Evolutionary conservation across 2,888 invertebrate genomes (phyloP).

Genomic region (Trichogramma dendrolimi): DNA sequence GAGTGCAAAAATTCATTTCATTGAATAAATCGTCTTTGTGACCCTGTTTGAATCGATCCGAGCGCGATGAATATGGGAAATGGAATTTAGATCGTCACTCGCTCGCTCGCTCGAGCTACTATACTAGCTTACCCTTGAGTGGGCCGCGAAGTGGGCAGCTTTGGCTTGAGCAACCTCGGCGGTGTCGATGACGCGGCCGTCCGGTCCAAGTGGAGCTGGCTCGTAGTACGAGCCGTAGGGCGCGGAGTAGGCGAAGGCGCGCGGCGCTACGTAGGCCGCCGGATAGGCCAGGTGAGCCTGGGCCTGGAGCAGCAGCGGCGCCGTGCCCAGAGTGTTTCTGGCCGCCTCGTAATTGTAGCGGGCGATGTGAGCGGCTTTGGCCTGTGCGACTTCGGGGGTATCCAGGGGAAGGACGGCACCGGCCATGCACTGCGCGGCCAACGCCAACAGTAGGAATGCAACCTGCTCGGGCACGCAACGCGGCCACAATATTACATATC

Average conservation of each 20-base stretch:
- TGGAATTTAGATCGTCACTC: not conserved
- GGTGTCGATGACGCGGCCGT: conserved; percentile 48
- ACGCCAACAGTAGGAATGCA: conserved; percentile 13
- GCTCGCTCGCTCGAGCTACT: not conserved
- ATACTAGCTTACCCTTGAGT: conserved; percentile 24
- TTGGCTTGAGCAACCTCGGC: conserved; percentile 45
- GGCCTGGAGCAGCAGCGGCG: not conserved
- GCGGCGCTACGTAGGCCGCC: conserved; percentile 1
- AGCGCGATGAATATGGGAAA: no score
- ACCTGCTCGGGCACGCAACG: conserved; percentile 3
- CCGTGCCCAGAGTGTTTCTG: conserved; percentile 23
- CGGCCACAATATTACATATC: no score
- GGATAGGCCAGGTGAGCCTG: not conserved
- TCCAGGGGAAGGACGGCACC: conserved; percentile 27
- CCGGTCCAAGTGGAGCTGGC: conserved; percentile 42
- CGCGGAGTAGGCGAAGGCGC: conserved; percentile 29
- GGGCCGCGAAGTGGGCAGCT: conserved; percentile 47
- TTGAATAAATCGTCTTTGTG: not conserved
- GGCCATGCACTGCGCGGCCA: conserved; percentile 12
- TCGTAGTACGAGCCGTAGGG: conserved; percentile 23
- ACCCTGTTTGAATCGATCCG: no score
- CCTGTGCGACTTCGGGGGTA: conserved; percentile 41
- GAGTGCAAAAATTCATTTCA: not conserved
- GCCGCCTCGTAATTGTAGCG: conserved; percentile 24
- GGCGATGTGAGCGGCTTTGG: conserved; percentile 39